Conservation (phyloP, 2,888 invertebrate genomes). For the Lymantria dispar region DNA sequence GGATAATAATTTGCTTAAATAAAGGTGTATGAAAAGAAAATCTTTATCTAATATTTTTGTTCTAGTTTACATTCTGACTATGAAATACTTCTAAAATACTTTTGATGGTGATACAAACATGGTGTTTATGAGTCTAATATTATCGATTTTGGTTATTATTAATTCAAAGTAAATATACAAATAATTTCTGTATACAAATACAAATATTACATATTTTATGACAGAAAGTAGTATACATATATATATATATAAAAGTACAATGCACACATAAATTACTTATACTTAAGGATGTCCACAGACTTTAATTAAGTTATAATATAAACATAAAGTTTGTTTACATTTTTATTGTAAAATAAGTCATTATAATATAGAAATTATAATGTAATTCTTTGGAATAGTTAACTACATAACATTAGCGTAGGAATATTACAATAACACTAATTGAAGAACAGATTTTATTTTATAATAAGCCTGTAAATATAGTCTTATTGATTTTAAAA, state of each 20-base stretch:
- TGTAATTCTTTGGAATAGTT: constrained; percentile 45
- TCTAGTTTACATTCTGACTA: constrained; percentile 15
- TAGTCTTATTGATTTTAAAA: background rate
- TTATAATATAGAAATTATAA: constrained; percentile 24
- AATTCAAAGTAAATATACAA: constrained; percentile 17
- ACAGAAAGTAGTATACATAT: constrained; percentile 27
- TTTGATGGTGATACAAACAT: constrained; percentile 14
- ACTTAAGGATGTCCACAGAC: constrained; percentile 33
- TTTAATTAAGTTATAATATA: too few relatives aligned
- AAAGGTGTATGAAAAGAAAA: background rate
- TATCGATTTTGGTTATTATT: constrained; percentile 8
- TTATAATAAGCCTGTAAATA: background rate
- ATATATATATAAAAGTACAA: constrained; percentile 28
- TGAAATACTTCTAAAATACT: constrained; percentile 12
- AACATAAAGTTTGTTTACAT: constrained; percentile 9
- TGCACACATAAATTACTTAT: constrained; percentile 41
- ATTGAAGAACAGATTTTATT: constrained; percentile 9
- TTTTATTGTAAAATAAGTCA: constrained; percentile 16
- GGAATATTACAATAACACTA: constrained; percentile 16
- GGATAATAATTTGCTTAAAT: background rate
- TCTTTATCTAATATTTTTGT: constrained; percentile 1
- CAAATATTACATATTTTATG: constrained; percentile 18
- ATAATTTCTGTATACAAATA: background rate
- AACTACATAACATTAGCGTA: constrained; percentile 17
- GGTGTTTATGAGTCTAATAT: constrained; percentile 8